These are phyloP conservation scores for Habroteleia sp. DNA, from an alignment of 2,888 invertebrate species.

Conservation along the genomic window DNA sequence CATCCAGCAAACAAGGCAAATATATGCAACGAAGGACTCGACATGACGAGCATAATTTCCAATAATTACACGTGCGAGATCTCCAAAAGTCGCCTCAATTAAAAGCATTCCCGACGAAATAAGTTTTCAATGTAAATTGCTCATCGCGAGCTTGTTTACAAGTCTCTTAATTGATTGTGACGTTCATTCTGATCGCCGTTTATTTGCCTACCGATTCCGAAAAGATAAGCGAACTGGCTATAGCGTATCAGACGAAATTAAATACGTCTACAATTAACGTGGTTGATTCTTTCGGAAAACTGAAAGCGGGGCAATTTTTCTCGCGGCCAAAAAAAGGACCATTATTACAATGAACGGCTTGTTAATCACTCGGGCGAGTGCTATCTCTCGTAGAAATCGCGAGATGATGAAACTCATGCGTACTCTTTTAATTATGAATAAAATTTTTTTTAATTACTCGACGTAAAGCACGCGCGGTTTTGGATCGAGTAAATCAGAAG, in stretches of 20 bases:
- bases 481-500: conserved; percentile 34
- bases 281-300: conserved; percentile 28
- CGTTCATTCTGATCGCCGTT: conserved; percentile 45
- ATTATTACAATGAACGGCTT: conserved; percentile 16
- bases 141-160: conserved; percentile 46
- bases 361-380: conserved; percentile 5
- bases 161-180: conserved; percentile 53
- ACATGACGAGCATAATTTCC: conserved; percentile 22
- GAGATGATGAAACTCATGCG: conserved; percentile 9
- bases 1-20: conserved; percentile 8
- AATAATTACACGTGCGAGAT: conserved; percentile 38
- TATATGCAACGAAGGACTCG: conserved; percentile 2
- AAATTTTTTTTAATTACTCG: conserved; percentile 27
- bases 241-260: conserved; percentile 45
- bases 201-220: conserved; percentile 42
- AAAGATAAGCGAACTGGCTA: conserved; percentile 58
- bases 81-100: conserved; percentile 44
- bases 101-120: conserved; percentile 38
- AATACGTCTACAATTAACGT: conserved; percentile 9
- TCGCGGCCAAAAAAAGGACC: conserved; percentile 8
- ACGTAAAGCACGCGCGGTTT: conserved; percentile 25
- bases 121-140: conserved; percentile 53
- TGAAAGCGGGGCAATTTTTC: conserved; percentile 21
- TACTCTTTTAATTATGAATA: conserved; percentile 16
- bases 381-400: conserved; percentile 8